Base-by-base conservation (phyloP, 2,888 invertebrate genomes). In the Dioctria linearis region DNA sequence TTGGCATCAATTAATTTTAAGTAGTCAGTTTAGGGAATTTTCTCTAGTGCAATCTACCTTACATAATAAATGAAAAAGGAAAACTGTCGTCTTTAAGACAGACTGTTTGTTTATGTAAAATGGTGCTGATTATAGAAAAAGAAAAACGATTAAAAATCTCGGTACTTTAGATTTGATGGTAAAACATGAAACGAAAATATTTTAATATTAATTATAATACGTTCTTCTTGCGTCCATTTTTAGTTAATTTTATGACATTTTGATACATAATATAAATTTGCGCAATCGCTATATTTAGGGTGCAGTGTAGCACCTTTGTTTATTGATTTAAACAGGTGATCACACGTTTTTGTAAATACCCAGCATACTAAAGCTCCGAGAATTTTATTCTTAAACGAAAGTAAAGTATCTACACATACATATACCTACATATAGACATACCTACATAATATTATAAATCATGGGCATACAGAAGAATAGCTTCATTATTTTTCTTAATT, bases 1-100 rank as follows among this genome's bases (percentile, higher is more conserved):
- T 78, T 49, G 25, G 49, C 59, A 63, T 78, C 49, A 78, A 57
- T 59, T 59, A 61, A 43, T 42, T 75, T 57, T 75, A 75, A 59
- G 75, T 57, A 57, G 75, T 51, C 9, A 75, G 57, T 57, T 42
- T 42, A 66, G 46, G n/a, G 46, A 66, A 66, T 66, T 43, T 13
- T 57, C 13, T 57, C 61, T 37, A 42, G 46, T n/a, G 43, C 42
- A 66, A 66, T 43, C 46, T 66, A 5, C 42, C 25, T 25, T 25
- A 25, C 25, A 25, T 25, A 25, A 25, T 25, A 25, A 25, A 25
- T 25, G 25, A 25, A 25, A 25, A 25, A 25, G 25, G 25, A 43
- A 46, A 42, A 46, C 40, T 66, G 9, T 66, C 43, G 3, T 66
- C 6, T 66, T 61, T 11, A 61, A 46, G n/a, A n/a, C 4, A 66